These are phyloP conservation scores for Pogonomyrmex barbatus DNA, from an alignment of 1,140 invertebrate species.

Conservation along the genomic window DNA sequence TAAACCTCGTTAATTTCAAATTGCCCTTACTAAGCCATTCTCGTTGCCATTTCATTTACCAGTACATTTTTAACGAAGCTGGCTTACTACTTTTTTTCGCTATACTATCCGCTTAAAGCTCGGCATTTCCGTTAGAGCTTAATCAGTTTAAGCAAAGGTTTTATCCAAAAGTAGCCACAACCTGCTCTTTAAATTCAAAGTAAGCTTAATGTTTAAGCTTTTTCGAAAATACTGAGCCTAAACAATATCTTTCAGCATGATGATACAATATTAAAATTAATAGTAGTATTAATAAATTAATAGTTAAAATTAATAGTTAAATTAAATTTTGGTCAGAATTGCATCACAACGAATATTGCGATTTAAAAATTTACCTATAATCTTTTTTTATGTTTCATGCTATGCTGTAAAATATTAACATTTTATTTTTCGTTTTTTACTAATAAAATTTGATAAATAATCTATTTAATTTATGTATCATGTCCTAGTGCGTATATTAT, in stretches of 20 bases:
- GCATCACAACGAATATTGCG: background rate
- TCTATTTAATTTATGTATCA: background rate
- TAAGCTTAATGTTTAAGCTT: conserved; percentile 50
- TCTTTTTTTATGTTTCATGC: background rate
- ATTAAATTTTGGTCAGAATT: background rate
- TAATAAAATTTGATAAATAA: background rate
- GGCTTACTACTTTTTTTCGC: conserved; percentile 53
- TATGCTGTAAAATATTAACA: background rate
- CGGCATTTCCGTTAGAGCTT: conserved; percentile 53
- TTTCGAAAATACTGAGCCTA: conserved; percentile 23
- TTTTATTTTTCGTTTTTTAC: background rate
- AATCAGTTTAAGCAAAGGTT: conserved; percentile 60
- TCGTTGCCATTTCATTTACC: conserved; percentile 50
- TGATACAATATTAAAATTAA: conserved; percentile 17
- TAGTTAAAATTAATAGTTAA: background rate
- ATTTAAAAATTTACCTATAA: background rate
- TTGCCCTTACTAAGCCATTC: conserved; percentile 23
- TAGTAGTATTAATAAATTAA: too few species aligned
- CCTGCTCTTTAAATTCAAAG: conserved; percentile 53
- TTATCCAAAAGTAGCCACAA: conserved; percentile 52
- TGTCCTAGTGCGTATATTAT: background rate
- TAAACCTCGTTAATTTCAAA: conserved; percentile 53
- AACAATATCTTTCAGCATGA: background rate
- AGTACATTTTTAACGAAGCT: conserved; percentile 61
- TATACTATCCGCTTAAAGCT: conserved; percentile 53